A percentile compares a stretch with the other conserved stretches of the same genome.
Conservation (phyloP, 2,888 invertebrate genomes). For the Galerucella calmariensis region DNA sequence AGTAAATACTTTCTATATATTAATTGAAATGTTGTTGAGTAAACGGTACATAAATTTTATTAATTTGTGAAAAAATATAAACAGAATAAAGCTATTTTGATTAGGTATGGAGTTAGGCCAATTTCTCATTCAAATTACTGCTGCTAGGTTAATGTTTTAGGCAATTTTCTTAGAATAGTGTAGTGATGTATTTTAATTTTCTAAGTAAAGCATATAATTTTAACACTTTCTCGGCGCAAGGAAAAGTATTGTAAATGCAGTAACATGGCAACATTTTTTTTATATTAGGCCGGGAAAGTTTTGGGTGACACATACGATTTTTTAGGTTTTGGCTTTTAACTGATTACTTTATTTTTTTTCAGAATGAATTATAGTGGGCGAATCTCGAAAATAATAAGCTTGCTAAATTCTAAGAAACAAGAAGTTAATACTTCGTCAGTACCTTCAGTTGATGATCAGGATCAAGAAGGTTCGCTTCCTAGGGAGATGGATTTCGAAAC, state of each 20-base stretch:
- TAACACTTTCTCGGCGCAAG: conserved; percentile 2
- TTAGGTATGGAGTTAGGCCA: too few species aligned
- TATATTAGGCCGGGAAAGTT: conserved; percentile 8
- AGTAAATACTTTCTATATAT: background rate
- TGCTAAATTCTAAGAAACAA: too few species aligned
- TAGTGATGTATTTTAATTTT: too few species aligned
- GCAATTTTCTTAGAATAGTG: too few species aligned
- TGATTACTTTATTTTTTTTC: background rate
- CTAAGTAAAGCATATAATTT: too few species aligned
- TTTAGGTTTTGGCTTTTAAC: conserved; percentile 4
- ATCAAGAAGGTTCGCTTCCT: conserved; percentile 8
- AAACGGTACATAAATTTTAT: conserved; percentile 2
- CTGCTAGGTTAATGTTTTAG: too few species aligned
- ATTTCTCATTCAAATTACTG: too few species aligned
- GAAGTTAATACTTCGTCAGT: too few species aligned
- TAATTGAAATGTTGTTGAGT: conserved; percentile 4
- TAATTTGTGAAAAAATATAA: conserved; percentile 3
- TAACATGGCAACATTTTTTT: conserved; percentile 15
- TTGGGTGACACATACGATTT: conserved; percentile 2
- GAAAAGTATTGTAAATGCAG: conserved; percentile 1
- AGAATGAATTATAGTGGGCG: conserved; percentile 2
- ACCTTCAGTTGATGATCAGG: conserved; percentile 5
- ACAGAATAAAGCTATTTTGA: too few species aligned
- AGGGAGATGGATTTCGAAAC: conserved; percentile 8
- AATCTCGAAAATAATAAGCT: background rate